A percentile compares a stretch with the other conserved stretches of the same genome.
Evolutionary conservation across 2,113 vertebrate species (phyloP).

Genomic region (Steatornis caripensis): DNA sequence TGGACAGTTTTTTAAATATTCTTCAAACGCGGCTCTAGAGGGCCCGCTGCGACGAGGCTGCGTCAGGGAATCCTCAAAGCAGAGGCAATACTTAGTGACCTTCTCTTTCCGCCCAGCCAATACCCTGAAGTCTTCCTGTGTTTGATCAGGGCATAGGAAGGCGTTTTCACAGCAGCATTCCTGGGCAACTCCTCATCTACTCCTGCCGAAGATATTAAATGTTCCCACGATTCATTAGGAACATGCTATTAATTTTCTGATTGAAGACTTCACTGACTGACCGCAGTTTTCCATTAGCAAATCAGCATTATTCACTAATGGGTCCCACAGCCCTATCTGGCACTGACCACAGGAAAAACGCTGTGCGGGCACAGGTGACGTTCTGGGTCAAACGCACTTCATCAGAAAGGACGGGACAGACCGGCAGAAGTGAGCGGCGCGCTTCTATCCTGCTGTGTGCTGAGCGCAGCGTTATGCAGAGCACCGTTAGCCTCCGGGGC

Average conservation of each 20-base stretch:
- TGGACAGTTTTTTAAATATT: accelerated
- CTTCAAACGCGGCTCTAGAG: accelerated
- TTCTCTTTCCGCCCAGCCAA: background rate
- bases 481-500: background rate
- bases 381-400: background rate
- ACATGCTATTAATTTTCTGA: background rate
- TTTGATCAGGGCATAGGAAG: accelerated
- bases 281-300: background rate
- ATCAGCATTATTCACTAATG: background rate
- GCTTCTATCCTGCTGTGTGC: background rate
- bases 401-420: background rate
- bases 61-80: background rate
- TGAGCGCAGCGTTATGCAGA: background rate
- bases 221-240: background rate
- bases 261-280: background rate
- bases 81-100: background rate
- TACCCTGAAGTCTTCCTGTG: background rate
- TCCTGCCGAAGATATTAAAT: background rate
- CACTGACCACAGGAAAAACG: background rate
- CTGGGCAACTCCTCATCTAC: background rate
- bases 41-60: background rate
- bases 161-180: background rate
- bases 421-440: accelerated
- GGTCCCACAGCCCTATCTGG: background rate
- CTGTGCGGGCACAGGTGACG: accelerated